Evolutionary conservation across 2,888 invertebrate genomes (phyloP).

Genomic region (Didymodactylos carnosus): DNA sequence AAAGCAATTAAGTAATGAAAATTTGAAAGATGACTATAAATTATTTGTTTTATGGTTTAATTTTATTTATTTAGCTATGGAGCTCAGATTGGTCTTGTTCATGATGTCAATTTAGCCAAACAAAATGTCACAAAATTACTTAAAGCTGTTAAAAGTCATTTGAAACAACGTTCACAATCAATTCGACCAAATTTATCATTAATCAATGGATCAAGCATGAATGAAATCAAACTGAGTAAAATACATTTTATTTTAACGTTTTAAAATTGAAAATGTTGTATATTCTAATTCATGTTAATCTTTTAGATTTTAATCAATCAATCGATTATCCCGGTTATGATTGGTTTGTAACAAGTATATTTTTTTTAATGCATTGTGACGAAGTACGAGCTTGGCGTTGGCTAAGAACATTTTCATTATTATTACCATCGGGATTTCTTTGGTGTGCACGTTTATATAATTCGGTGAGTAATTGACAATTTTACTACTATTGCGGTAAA

Average conservation of each 20-base stretch:
- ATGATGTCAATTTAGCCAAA: constrained; percentile 21
- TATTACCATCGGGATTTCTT: constrained; percentile 28
- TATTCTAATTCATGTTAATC: too few species aligned
- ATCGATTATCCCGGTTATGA: constrained; percentile 28
- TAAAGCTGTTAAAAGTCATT: constrained; percentile 15
- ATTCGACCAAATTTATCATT: too few species aligned
- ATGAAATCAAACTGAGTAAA: too few species aligned
- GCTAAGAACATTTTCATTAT: constrained; percentile 26
- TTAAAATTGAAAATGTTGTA: too few species aligned
- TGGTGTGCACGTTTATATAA: constrained; percentile 28
- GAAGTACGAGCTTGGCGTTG: constrained; percentile 26
- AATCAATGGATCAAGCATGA: too few species aligned
- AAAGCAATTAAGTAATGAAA: constrained; percentile 25
- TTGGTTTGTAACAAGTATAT: constrained; percentile 32
- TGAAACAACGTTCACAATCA: not conserved
- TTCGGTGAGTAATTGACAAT: constrained; percentile 21
- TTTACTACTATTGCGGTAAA: not conserved
- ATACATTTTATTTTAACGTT: too few species aligned
- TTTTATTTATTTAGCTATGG: constrained; percentile 22
- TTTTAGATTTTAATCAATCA: constrained; percentile 7
- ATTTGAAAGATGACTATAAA: constrained; percentile 14
- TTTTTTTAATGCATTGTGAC: constrained; percentile 28
- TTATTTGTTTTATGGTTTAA: not conserved
- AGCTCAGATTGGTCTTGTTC: constrained; percentile 26
- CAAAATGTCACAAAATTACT: constrained; percentile 24